Evolutionary conservation across 2,797 vertebrate genomes (phyloP).

Genomic region (Tapera naevia): DNA sequence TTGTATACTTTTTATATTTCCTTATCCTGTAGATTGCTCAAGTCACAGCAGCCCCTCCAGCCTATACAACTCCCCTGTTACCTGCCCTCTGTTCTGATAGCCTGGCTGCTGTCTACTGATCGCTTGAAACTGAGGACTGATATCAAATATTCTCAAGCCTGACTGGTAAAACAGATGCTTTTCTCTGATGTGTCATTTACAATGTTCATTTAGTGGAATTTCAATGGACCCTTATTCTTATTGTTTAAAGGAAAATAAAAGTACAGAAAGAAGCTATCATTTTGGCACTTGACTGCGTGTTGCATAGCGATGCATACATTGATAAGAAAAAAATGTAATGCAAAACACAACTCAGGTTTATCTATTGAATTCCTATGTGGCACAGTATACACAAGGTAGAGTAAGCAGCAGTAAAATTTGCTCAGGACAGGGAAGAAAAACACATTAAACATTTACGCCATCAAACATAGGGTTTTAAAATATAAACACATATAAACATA

Average conservation of each 20-base stretch:
- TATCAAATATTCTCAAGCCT: neutral
- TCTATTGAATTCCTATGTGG: neutral
- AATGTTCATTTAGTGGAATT: neutral
- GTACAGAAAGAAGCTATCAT: neutral
- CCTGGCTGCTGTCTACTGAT: neutral
- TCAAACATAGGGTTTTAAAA: neutral
- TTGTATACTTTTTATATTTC: neutral
- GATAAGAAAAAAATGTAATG: neutral
- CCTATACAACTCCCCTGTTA: neutral
- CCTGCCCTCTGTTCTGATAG: neutral
- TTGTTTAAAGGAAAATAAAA: neutral
- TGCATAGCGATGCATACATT: neutral
- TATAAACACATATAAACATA: neutral
- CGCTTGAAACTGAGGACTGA: neutral
- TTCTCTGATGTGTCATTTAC: conserved; percentile 11
- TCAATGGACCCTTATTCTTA: neutral
- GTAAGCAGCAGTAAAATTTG: neutral
- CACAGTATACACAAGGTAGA: neutral
- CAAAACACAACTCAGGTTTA: neutral
- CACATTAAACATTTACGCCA: neutral
- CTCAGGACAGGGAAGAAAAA: neutral
- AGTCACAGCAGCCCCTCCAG: neutral
- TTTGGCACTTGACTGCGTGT: neutral
- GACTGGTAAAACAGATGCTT: neutral
- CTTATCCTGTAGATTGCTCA: neutral